Conservation (phyloP, 2,797 vertebrate species). For the Rhabdophis nuchalis region DNA sequence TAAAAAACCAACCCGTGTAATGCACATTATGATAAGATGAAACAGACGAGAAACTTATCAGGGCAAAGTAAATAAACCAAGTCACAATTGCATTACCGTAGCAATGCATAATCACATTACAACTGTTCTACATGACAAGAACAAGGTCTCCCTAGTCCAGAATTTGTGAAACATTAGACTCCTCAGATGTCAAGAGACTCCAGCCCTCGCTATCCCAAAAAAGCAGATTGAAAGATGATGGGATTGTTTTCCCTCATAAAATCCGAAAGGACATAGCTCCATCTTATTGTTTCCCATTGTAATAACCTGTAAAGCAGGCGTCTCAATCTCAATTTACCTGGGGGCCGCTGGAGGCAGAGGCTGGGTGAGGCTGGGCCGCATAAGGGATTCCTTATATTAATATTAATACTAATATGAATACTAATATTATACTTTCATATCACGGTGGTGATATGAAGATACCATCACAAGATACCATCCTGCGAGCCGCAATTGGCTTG, state of each 20-base stretch:
- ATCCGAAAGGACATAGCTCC: background rate
- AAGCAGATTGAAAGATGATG: background rate
- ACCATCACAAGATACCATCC: no score
- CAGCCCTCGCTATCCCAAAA: background rate
- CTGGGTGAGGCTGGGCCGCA: no score
- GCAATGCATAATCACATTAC: conserved; percentile 11
- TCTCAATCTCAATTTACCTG: no score
- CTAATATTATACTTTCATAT: no score
- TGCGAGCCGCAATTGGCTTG: no score
- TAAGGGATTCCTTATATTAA: no score
- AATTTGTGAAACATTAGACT: background rate
- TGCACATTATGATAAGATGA: conserved; percentile 64
- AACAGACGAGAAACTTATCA: conserved; percentile 65
- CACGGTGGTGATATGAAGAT: no score
- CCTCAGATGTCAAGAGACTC: background rate
- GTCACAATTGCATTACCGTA: conserved; percentile 52
- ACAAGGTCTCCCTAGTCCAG: background rate
- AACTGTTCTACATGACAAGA: background rate
- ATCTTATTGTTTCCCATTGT: background rate
- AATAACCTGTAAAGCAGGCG: background rate
- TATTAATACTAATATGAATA: no score
- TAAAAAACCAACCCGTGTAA: conserved; percentile 39
- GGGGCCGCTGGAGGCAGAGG: no score
- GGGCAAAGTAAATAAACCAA: conserved; percentile 36
- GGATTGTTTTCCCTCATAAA: background rate